A percentile compares a stretch with the other conserved stretches of the same genome.
phyloP scores from a whole-genome alignment of 2,797 vertebrate species.

The Leptatherina wallacei region DNA sequence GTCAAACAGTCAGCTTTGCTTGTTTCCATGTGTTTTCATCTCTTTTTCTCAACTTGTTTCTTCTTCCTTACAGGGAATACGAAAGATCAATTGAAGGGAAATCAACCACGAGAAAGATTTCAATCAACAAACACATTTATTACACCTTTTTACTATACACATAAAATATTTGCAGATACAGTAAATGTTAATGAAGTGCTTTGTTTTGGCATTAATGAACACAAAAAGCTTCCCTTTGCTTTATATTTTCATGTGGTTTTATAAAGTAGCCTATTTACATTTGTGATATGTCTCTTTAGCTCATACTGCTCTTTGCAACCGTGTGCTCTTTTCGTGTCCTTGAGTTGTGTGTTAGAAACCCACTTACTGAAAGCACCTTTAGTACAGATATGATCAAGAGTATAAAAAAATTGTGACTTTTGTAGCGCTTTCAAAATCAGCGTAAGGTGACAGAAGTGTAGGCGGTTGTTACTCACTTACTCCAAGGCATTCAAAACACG shows the following conservation, averaged over 20 bases:
- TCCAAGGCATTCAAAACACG: conserved; percentile 47
- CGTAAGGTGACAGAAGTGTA: conserved; percentile 42
- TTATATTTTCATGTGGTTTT: conserved; percentile 53
- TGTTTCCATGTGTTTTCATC: conserved; percentile 36
- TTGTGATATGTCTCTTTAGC: conserved; percentile 71
- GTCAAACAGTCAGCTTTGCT: conserved; percentile 10
- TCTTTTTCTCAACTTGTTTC: conserved; percentile 4
- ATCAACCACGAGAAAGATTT: conserved; percentile 32
- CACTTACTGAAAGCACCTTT: conserved; percentile 61
- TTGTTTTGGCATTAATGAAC: conserved; percentile 63
- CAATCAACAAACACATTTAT: conserved; percentile 67
- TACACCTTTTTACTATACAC: conserved; percentile 70
- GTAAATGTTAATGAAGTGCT: conserved; percentile 74
- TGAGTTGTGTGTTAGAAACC: conserved; percentile 21
- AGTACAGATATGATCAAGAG: conserved; percentile 41
- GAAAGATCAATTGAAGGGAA: conserved; percentile 10
- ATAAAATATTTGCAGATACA: conserved; percentile 63
- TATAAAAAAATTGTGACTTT: conserved; percentile 48
- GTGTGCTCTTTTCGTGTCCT: conserved; percentile 52
- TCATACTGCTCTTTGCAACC: conserved; percentile 49
- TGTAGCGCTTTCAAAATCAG: conserved; percentile 49
- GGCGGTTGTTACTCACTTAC: conserved; percentile 56
- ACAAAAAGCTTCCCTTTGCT: conserved; percentile 50
- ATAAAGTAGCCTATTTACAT: conserved; percentile 74
- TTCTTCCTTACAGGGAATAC: conserved; percentile 8